Conservation (phyloP, 2,888 invertebrate genomes). For the Apodemia hepburni region DNA sequence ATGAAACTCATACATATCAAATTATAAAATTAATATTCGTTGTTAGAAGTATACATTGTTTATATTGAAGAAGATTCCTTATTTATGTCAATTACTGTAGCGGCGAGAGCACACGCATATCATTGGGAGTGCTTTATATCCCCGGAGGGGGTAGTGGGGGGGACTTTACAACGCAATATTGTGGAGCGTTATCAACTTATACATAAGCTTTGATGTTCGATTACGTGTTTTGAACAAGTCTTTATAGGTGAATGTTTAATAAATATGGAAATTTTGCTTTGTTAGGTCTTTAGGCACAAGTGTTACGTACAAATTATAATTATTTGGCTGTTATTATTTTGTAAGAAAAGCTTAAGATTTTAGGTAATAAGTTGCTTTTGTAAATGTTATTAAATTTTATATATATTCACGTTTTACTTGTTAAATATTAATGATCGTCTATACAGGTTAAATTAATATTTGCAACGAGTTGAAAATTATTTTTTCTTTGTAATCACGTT, state of each 20-base stretch:
- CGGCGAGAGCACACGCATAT: slow-evolving; percentile 38
- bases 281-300: slow-evolving; percentile 9
- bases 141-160: slow-evolving; percentile 19
- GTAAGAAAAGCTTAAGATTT: slow-evolving; percentile 21
- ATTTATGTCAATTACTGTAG: slow-evolving; percentile 76
- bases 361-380: slow-evolving; percentile 14
- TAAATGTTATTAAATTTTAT: slow-evolving; percentile 29
- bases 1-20: slow-evolving; percentile 71
- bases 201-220: slow-evolving; percentile 10
- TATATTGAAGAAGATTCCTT: slow-evolving; percentile 66
- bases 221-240: slow-evolving; percentile 15
- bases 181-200: background rate
- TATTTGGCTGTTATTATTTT: slow-evolving; percentile 33
- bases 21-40: slow-evolving; percentile 53
- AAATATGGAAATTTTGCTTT: slow-evolving; percentile 9
- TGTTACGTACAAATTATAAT: slow-evolving; percentile 25
- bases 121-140: slow-evolving; percentile 46
- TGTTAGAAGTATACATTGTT: slow-evolving; percentile 51
- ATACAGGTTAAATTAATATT: slow-evolving; percentile 2
- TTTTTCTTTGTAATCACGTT: slow-evolving; percentile 22
- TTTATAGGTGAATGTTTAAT: slow-evolving; percentile 11
- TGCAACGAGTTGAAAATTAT: slow-evolving; percentile 14
- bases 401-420: slow-evolving; percentile 11
- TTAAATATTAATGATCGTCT: background rate
- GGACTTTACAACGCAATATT: slow-evolving; percentile 15